phyloP scores from a whole-genome alignment of 1,140 invertebrate species.

The Calephelis virginiensis region DNA sequence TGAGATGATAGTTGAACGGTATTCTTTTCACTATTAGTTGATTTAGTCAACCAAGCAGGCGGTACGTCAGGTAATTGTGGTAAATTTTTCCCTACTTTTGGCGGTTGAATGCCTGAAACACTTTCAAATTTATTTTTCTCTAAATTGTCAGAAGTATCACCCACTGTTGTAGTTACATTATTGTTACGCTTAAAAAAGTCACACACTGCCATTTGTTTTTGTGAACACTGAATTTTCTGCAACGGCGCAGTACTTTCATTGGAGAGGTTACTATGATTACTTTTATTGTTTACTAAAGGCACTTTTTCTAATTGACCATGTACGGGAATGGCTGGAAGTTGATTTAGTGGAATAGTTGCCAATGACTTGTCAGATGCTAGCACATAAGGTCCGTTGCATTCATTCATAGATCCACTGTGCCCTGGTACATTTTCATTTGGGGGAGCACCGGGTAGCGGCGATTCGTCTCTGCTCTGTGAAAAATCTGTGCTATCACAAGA shows the following conservation, averaged over 20 bases:
- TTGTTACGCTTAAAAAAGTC: conserved; percentile 11
- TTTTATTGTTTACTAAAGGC: conserved; percentile 33
- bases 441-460: conserved; percentile 42
- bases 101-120: conserved; percentile 23
- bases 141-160: background rate
- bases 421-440: conserved; percentile 33
- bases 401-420: conserved; percentile 36
- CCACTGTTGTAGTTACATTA: background rate
- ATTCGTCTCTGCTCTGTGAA: conserved; percentile 70
- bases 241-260: conserved; percentile 7
- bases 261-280: conserved; percentile 1
- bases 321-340: conserved; percentile 60
- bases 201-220: conserved; percentile 13
- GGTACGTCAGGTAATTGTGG: conserved; percentile 63
- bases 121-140: conserved; percentile 1
- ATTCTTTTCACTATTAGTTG: conserved; percentile 25
- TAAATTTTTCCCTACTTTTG: conserved; percentile 30
- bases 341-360: conserved; percentile 45
- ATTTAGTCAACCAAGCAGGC: conserved; percentile 55
- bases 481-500: conserved; percentile 66
- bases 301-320: conserved; percentile 42
- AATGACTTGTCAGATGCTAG: conserved; percentile 35
- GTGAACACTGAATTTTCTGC: conserved; percentile 17
- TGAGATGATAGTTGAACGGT: conserved; percentile 21
- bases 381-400: conserved; percentile 33